Evolutionary conservation across 2,797 vertebrate genomes (phyloP), one percentile per base, ranked within the genome.

Genomic region (Rallus crepitans): DNA sequence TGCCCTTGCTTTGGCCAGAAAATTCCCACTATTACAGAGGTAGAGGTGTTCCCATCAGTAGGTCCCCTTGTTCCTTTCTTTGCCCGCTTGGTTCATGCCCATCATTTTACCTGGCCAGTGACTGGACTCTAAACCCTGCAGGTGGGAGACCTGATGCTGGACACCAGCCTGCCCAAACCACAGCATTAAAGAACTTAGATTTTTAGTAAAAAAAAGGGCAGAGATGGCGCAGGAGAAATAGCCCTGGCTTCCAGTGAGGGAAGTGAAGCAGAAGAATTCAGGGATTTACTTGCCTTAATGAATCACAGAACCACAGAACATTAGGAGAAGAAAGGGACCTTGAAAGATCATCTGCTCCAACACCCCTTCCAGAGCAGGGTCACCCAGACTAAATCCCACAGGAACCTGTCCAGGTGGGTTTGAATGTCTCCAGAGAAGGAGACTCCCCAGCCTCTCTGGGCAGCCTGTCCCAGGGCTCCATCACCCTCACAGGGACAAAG

Each of bases 11-110:
- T 42, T 81, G 73, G n/a, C 31, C 59, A 61, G 11, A 45, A 1
- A 64, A 9, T 12, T 33, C 59, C 52, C 61, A 5, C 7, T n/a
- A 6, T n/a, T 25, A 3, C 28, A 4, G 60, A 1, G 17, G 12
- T 1, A 9, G 27, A 13, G 56, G 4, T 15, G n/a, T 21, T 63
- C 8, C 0, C 0, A 47, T 15, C 63, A 73, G 39, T 25, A 37
- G 18, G 8, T 80, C 59, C 24, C 30, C 1, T 5, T 7, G 1
- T 3, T 69, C 70, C 30, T 39, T 33, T 40, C 48, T 47, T 66
- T 53, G 8, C 33, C 24, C 53, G 3, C 23, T 37, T 17, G n/a
- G 14, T 35, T 48, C 65, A 17, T 14, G 9, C 10, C 28, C 33
- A 11, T n/a, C 25, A 0, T 40, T 50, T 50, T 24, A 59, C n/a